These are phyloP conservation scores for Bothrops jararaca DNA, from an alignment of 2,113 vertebrate species.

Conservation along the genomic window DNA sequence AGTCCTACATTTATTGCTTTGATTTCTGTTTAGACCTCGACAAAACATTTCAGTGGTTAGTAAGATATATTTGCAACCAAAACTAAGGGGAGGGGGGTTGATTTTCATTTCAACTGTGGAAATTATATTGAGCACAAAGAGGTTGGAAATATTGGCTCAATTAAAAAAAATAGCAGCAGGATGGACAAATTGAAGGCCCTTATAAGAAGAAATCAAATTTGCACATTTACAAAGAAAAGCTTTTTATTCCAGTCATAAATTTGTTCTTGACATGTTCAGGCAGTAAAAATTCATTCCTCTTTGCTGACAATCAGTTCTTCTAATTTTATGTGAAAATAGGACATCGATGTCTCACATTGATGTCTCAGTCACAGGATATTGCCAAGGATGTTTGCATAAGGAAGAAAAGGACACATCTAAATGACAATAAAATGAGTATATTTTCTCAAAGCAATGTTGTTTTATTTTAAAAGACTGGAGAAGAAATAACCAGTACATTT, in stretches of 20 bases:
- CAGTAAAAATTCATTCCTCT: slow-evolving; percentile 15
- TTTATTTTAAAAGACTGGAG: slow-evolving; percentile 9
- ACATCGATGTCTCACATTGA: slow-evolving; percentile 25
- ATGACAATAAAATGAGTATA: neutral
- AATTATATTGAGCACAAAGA: slow-evolving; percentile 41
- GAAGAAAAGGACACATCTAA: slow-evolving; percentile 37
- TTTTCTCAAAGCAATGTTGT: slow-evolving; percentile 35
- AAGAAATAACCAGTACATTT: slow-evolving; percentile 31
- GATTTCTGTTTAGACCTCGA: slow-evolving; percentile 39
- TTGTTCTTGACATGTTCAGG: neutral
- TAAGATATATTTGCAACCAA: slow-evolving; percentile 8
- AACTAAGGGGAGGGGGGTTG: neutral
- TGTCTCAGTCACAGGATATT: slow-evolving; percentile 29
- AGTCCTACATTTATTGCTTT: slow-evolving; percentile 50
- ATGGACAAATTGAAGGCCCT: neutral
- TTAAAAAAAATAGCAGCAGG: slow-evolving; percentile 26
- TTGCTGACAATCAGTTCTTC: slow-evolving; percentile 34
- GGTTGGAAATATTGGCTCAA: slow-evolving; percentile 34
- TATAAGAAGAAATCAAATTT: slow-evolving; percentile 44
- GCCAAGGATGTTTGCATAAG: slow-evolving; percentile 22
- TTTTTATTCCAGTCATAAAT: neutral
- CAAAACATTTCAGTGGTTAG: slow-evolving; percentile 13
- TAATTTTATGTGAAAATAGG: neutral
- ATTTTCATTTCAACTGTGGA: slow-evolving; percentile 31
- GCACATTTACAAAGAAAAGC: slow-evolving; percentile 23